Evolutionary conservation across 2,888 invertebrate species (phyloP), one percentile per base, ranked within the genome.

Genomic region (Diarsia brunnea): DNA sequence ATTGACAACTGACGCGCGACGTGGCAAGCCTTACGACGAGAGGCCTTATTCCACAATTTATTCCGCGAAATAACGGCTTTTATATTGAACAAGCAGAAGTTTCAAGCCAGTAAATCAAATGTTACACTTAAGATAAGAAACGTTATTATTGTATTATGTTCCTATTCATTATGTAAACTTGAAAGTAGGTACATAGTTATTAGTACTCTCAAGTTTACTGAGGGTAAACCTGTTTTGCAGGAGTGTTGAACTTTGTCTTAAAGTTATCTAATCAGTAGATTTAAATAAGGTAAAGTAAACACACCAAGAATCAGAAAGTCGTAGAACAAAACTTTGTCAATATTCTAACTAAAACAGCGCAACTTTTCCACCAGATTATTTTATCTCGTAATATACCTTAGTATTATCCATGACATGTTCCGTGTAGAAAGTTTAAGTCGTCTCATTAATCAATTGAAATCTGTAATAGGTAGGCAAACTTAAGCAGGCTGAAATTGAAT

Each of bases 211-310:
- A 53, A 79, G 72, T 81, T 79, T 72, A 66, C 53, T 14, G 21
- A 84, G 16, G 69, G 67, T 60, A 69, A 83, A 83, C 72, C 76
- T 75, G 55, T 63, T 69, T 75, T 69, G 43, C 47, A 58, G 31
- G 67, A 73, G 64, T 73, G 75, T 73, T 82, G 49, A 79, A 82
- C 74, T 78, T 78, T 78, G 69, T 66, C 70, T 71, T 69, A 69
- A 85, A 86, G 70, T 86, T 79, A 86, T 86, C 76, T 81, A 73
- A 79, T 87, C 64, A 82, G 65, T 73, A 74, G 64, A 72, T 82
- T 72, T 80, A 71, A 83, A 80, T 78, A 79, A 74, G 77, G 78
- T 38, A 67, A 77, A 73, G 65, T 75, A 80, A 79, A 76, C 60
- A 74, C 64, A 38, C 21, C n/a, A 19, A 58, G 69, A 68, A 71